Percentiles rank a stretch among this genome's conserved stretches.
These are phyloP conservation scores for Lepidurus couesii DNA, from an alignment of 1,140 invertebrate genomes.

Conservation along the genomic window DNA sequence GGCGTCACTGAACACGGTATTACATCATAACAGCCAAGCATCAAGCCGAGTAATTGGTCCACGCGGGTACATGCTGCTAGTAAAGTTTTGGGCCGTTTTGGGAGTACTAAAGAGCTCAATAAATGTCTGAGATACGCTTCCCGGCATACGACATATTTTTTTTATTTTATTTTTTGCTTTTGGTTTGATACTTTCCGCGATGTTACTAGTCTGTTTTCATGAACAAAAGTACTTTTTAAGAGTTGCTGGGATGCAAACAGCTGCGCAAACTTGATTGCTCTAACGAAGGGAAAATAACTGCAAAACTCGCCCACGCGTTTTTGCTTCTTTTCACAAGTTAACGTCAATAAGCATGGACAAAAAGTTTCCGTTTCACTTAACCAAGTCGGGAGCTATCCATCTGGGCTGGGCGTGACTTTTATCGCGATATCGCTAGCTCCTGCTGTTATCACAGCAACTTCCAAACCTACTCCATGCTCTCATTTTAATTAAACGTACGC, in stretches of 20 bases:
- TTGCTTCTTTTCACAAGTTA: background rate
- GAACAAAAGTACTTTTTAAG: background rate
- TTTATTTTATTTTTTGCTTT: background rate
- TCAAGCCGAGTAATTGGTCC: background rate
- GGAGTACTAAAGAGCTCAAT: background rate
- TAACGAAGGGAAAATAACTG: background rate
- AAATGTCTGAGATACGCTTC: background rate
- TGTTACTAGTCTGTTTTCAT: background rate
- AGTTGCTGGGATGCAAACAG: slow-evolving; percentile 13
- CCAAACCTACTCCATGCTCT: slow-evolving; percentile 15
- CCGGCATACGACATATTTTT: background rate
- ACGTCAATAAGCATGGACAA: background rate
- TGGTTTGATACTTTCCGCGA: background rate
- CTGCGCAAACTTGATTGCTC: background rate
- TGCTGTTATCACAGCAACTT: slow-evolving; percentile 10
- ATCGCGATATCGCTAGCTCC: background rate
- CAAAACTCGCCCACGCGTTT: background rate
- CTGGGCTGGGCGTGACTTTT: slow-evolving; percentile 17
- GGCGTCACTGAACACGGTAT: background rate
- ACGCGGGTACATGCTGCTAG: background rate
- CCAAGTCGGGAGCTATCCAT: background rate
- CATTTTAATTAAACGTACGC: slow-evolving; percentile 22
- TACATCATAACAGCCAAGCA: background rate
- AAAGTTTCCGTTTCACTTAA: slow-evolving; percentile 7
- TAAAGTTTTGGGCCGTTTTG: background rate